A percentile compares a stretch with the other conserved stretches of the same genome.
These are phyloP conservation scores for Rousettus madagascariensis DNA, from an alignment of 2,797 vertebrate genomes.

Conservation along the genomic window DNA sequence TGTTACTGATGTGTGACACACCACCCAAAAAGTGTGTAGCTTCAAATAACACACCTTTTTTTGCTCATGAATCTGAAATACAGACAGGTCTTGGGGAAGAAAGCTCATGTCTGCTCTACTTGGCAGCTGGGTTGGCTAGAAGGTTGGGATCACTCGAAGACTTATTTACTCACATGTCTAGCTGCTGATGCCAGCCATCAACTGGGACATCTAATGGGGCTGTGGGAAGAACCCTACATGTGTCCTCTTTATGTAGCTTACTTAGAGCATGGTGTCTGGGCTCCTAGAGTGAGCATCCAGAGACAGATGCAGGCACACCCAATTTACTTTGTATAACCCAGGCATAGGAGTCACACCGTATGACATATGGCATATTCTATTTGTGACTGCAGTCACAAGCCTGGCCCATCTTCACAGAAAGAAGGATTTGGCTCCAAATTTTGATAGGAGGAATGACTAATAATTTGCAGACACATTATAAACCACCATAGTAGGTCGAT, in stretches of 20 bases:
- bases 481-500: neutral
- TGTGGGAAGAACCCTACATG: neutral
- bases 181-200: neutral
- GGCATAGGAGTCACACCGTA: neutral
- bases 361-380: neutral
- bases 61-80: neutral
- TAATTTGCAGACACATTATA: neutral
- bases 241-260: neutral
- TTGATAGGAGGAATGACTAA: neutral
- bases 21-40: neutral
- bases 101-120: neutral
- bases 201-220: neutral
- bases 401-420: neutral
- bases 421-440: neutral
- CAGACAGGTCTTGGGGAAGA: neutral
- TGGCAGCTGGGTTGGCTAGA: neutral
- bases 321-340: neutral
- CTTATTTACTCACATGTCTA: neutral
- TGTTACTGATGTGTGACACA: neutral
- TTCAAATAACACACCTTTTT: neutral
- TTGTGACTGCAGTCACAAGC: neutral
- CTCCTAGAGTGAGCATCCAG: neutral
- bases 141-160: neutral
- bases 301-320: neutral
- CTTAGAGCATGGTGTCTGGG: neutral